Evolutionary conservation across 2,797 vertebrate genomes (phyloP), one percentile per base, ranked within the genome.

Genomic region (Sebastes iracundus): DNA sequence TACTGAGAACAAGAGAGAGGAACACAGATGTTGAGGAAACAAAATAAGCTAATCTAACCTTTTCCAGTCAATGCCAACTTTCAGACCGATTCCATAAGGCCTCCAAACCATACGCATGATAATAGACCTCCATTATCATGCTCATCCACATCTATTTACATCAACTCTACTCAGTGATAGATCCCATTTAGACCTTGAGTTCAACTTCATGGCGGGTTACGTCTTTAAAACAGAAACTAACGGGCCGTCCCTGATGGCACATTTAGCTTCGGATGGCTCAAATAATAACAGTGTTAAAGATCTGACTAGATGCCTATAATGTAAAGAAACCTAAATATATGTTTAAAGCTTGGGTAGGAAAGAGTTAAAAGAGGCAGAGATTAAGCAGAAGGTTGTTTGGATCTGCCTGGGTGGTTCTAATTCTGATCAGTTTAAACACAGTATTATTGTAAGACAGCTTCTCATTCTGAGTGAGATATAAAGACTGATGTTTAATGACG

Each of bases 11-110:
- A 68, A 67, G 55, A 65, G 71, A 80, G 60, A 67, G 18, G 30
- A 69, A 76, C 23, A 52, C 25, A 61, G 62, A 86, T 74, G 32
- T 59, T 55, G 56, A 63, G 53, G 59, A 64, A 22, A 58, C 30
- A 46, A 80, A 64, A 76, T 69, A 78, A 42, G 35, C 58, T 42
- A 22, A 62, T 68, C 55, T 89, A 87, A 91, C 89, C 89, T 91
- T 91, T 91, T 76, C 67, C 25, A 71, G 52, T 81, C 82, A 85
- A 87, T 66, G 64, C 55, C 27, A 80, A 77, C 56, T 81, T 77
- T 64, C 42, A 71, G 30, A 70, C 59, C 53, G 64, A 79, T 69
- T 80, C 33, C 25, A 79, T 69, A 64, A 65, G 22, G 38, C 25
- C 56, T 79, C n/a, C 23, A 23, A 32, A 38, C 8, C 38, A 75